These are phyloP conservation scores for Leucopsar rothschildi DNA, from an alignment of 2,113 vertebrate species.

Conservation along the genomic window DNA sequence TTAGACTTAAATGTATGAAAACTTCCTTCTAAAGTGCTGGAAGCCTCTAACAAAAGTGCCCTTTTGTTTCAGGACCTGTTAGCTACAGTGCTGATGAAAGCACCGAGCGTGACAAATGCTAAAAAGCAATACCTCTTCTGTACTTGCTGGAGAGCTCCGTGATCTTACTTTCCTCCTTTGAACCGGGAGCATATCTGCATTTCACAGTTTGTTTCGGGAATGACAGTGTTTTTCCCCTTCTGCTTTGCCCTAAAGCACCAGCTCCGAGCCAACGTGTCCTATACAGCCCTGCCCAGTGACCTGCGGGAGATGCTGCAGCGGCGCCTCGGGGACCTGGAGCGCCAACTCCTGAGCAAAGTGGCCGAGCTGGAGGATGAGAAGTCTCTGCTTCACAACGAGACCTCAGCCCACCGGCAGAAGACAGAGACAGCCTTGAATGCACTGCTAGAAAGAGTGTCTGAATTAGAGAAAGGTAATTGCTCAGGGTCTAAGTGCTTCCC, in stretches of 20 bases:
- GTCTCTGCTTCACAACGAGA: constrained; percentile 93
- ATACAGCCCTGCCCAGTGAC: constrained; percentile 77
- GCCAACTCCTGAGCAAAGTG: constrained; percentile 91
- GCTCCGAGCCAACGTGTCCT: constrained; percentile 79
- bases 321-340: constrained; percentile 88
- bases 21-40: neutral
- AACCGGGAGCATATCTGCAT: neutral
- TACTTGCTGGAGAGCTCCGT: neutral
- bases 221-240: neutral
- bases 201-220: neutral
- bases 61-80: neutral
- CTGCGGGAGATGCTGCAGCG: constrained; percentile 89
- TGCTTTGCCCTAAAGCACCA: constrained; percentile 74
- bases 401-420: constrained; percentile 87
- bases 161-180: neutral
- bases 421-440: constrained; percentile 88
- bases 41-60: neutral
- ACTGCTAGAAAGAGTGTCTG: constrained; percentile 89
- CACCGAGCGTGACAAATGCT: neutral
- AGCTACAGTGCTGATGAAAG: neutral
- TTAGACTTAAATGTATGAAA: neutral
- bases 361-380: constrained; percentile 95
- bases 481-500: fast-evolving
- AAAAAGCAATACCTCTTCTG: neutral
- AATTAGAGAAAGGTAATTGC: constrained; percentile 88